These are phyloP conservation scores for Linnaemya vulpina DNA, from an alignment of 2,888 invertebrate genomes.

Conservation along the genomic window DNA sequence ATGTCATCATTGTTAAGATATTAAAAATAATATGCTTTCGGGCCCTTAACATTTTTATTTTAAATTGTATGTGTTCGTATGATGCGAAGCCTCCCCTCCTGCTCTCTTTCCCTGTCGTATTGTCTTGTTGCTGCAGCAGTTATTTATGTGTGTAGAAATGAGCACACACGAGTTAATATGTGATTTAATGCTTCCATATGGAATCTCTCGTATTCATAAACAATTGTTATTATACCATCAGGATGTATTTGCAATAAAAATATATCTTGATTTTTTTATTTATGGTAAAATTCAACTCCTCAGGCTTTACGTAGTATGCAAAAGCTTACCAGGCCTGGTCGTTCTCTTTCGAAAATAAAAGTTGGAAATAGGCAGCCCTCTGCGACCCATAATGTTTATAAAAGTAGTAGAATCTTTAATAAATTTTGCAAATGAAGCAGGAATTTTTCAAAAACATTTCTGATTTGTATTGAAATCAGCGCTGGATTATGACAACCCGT, in stretches of 20 bases:
- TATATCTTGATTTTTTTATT: background rate
- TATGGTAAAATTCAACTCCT: constrained; percentile 30
- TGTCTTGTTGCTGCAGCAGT: background rate
- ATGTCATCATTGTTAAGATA: constrained; percentile 72
- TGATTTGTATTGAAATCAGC: no score
- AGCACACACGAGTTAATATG: constrained; percentile 48
- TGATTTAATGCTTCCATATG: constrained; percentile 20
- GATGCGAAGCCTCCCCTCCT: background rate
- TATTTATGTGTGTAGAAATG: constrained; percentile 43
- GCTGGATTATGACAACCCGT: no score
- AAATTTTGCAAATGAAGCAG: no score
- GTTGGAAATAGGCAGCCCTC: no score
- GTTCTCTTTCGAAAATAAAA: no score
- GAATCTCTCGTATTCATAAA: constrained; percentile 19
- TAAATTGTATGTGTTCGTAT: constrained; percentile 16
- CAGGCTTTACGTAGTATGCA: constrained; percentile 12
- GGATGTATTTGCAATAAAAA: constrained; percentile 28
- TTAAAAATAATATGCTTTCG: constrained; percentile 70
- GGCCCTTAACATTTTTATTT: constrained; percentile 61
- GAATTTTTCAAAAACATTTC: no score
- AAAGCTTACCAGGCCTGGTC: constrained; percentile 4
- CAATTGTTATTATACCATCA: constrained; percentile 37
- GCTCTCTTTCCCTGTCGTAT: no score
- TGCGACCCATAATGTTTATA: no score
- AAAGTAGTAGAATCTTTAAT: no score